Evolutionary conservation across 92 coral and sea anemone species (phyloP).

Genomic region (Blastomussa wellsi): DNA sequence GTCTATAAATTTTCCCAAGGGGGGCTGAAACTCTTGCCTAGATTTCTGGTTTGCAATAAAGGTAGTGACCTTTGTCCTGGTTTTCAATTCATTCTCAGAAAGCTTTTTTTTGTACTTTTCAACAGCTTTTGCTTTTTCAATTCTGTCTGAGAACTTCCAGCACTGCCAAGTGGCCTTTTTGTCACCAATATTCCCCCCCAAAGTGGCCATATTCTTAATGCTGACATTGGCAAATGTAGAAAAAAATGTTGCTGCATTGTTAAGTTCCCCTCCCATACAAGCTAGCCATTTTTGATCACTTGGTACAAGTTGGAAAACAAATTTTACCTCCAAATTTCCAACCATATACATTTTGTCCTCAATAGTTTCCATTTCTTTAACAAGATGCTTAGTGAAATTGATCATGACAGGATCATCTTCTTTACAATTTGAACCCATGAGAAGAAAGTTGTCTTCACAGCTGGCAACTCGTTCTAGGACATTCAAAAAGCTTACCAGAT

Average conservation of each 20-base stretch:
- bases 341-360: constrained; percentile 40
- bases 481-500: no score
- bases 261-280: constrained; percentile 52
- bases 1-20: constrained; percentile 50
- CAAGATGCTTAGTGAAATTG: constrained; percentile 50
- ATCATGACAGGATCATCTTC: constrained; percentile 52
- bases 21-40: constrained; percentile 54
- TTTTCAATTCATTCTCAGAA: constrained; percentile 42
- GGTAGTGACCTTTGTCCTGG: constrained; percentile 54
- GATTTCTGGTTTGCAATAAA: constrained; percentile 58
- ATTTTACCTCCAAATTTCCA: constrained; percentile 17
- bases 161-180: constrained; percentile 47
- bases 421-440: constrained; percentile 63
- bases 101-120: constrained; percentile 43
- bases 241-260: constrained; percentile 55
- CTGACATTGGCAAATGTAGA: constrained; percentile 61
- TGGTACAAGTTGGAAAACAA: constrained; percentile 49
- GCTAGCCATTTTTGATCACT: constrained; percentile 66
- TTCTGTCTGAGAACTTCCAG: constrained; percentile 46
- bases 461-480: no score
- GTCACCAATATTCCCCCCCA: constrained; percentile 47
- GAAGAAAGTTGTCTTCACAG: no score
- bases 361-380: constrained; percentile 44
- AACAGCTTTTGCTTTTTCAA: constrained; percentile 43
- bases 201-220: constrained; percentile 16